Evolutionary conservation across 2,888 invertebrate species (phyloP).

Genomic region (Helleia helle): DNA sequence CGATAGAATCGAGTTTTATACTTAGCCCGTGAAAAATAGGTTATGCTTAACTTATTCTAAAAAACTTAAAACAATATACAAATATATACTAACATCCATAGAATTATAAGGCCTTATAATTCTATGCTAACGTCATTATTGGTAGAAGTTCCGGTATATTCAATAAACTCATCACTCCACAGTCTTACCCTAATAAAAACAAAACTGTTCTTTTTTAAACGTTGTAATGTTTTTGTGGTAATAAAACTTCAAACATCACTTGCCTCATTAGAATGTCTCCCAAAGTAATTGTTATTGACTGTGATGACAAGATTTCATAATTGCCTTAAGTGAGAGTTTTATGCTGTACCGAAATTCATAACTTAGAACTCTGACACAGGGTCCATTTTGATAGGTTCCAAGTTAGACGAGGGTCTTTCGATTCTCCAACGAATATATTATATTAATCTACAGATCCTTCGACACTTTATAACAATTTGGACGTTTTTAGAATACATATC

Average conservation of each 20-base stretch:
- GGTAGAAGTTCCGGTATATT: no score
- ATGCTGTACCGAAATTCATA: not conserved
- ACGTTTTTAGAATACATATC: not conserved
- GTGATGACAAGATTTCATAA: slow-evolving; percentile 6
- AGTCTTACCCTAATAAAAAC: no score
- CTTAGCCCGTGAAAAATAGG: no score
- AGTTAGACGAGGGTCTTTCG: not conserved
- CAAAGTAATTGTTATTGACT: not conserved
- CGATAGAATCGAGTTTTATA: no score
- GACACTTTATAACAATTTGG: not conserved
- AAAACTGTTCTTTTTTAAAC: not conserved
- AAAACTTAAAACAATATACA: no score
- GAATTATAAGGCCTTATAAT: no score
- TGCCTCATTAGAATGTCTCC: not conserved
- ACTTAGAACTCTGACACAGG: not conserved
- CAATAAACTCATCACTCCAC: no score
- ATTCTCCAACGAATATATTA: no score
- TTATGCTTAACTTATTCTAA: no score
- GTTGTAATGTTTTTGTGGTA: not conserved
- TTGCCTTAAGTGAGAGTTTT: slow-evolving; percentile 1
- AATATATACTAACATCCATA: no score
- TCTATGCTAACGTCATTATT: no score
- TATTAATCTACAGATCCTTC: no score
- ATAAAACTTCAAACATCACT: not conserved
- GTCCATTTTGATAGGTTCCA: not conserved